phyloP scores from a whole-genome alignment of 2,888 invertebrate species.

The Coelogynopora nodosa region DNA sequence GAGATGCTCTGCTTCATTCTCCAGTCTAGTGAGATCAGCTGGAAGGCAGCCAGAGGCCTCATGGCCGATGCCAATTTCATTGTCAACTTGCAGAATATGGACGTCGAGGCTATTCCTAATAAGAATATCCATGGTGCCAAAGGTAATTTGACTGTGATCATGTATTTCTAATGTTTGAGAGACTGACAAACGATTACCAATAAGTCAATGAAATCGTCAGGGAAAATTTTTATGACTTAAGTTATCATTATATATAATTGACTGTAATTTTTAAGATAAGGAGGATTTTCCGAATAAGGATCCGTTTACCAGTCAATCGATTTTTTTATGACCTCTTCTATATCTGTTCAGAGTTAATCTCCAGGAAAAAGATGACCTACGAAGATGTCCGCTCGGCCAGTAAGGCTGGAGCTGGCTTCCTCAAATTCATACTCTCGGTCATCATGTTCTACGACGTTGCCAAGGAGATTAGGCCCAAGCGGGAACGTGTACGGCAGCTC shows the following conservation, averaged over 20 bases:
- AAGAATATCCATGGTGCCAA: slow-evolving; percentile 45
- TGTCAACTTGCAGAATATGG: slow-evolving; percentile 42
- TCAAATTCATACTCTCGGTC: slow-evolving; percentile 76
- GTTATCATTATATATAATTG: too few relatives aligned
- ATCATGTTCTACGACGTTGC: slow-evolving; percentile 77
- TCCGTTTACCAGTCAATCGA: background rate
- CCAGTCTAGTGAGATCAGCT: slow-evolving; percentile 45
- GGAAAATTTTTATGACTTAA: too few relatives aligned
- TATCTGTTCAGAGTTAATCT: slow-evolving; percentile 29
- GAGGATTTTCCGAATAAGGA: too few relatives aligned
- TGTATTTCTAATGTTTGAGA: too few relatives aligned
- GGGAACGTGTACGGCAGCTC: slow-evolving; percentile 42
- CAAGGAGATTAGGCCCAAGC: slow-evolving; percentile 65
- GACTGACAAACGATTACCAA: too few relatives aligned
- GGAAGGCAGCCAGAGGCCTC: slow-evolving; percentile 47
- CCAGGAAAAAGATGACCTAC: slow-evolving; percentile 56
- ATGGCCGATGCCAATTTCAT: slow-evolving; percentile 48
- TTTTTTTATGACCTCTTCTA: background rate
- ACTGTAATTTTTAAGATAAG: too few relatives aligned
- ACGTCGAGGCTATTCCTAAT: slow-evolving; percentile 45
- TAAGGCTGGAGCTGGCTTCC: slow-evolving; percentile 75
- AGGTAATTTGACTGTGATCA: too few relatives aligned
- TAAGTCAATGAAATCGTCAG: too few relatives aligned
- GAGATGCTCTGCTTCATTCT: slow-evolving; percentile 41
- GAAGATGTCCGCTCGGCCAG: slow-evolving; percentile 77